Percentiles rank a stretch among this genome's conserved stretches.
phyloP scores from a whole-genome alignment of 2,888 invertebrate species.

The Strigamia crassipes region DNA sequence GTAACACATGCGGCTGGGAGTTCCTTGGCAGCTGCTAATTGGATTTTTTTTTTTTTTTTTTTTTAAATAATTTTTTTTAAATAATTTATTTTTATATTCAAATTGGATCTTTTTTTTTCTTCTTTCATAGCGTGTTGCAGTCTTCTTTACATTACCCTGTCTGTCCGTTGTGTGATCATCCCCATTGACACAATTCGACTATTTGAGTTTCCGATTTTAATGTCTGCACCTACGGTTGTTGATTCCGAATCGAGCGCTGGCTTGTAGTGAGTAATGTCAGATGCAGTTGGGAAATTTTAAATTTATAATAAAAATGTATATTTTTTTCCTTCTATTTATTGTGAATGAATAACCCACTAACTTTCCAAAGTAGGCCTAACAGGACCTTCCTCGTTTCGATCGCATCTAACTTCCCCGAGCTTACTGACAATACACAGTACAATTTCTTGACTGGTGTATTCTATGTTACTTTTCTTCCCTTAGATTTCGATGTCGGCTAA shows the following conservation, averaged over 20 bases:
- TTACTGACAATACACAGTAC: constrained; percentile 13
- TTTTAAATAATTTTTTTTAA: constrained; percentile 5
- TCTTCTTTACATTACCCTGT: not conserved
- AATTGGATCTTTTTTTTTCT: not conserved
- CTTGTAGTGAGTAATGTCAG: constrained; percentile 12
- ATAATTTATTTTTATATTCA: not conserved
- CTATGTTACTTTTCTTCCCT: not conserved
- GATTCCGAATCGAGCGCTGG: not conserved
- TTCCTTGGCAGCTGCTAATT: constrained; percentile 26
- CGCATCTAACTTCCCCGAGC: not conserved
- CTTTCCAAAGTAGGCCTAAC: not conserved
- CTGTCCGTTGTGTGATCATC: not conserved
- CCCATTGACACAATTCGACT: not conserved
- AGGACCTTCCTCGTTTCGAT: not conserved
- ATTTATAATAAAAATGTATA: not conserved
- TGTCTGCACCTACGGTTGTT: not conserved
- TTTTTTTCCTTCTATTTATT: not conserved
- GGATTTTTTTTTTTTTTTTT: not conserved
- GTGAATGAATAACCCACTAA: not conserved
- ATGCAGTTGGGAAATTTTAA: not conserved
- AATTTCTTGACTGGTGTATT: not conserved
- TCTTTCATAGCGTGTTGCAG: not conserved
- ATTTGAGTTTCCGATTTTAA: constrained; percentile 3
- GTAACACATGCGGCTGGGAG: constrained; percentile 20
- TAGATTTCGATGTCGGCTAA: constrained; percentile 7